Conservation (phyloP, 2,113 vertebrate species). For the Asarcornis scutulata region DNA sequence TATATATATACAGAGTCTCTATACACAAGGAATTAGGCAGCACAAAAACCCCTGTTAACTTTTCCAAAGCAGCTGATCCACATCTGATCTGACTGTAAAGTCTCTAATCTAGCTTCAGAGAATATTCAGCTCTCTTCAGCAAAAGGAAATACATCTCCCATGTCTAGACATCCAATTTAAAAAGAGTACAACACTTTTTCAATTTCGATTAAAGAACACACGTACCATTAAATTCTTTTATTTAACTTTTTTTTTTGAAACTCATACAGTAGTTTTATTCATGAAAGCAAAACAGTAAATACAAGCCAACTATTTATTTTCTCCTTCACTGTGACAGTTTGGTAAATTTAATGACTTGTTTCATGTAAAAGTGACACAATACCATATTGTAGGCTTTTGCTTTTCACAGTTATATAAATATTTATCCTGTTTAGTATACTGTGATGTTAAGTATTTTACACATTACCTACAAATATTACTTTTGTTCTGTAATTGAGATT, state of each 20-base stretch:
- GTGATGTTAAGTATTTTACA: conserved; percentile 4
- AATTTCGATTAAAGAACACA: conserved; percentile 48
- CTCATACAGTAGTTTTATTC: conserved; percentile 39
- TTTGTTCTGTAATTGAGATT: conserved; percentile 47
- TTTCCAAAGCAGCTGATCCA: neutral
- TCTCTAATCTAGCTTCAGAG: conserved; percentile 11
- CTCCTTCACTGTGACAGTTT: conserved; percentile 5
- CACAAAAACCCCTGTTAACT: neutral
- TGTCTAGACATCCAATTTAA: conserved; percentile 72
- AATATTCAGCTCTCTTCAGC: neutral
- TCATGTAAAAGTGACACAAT: conserved; percentile 32
- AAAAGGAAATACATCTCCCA: conserved; percentile 24
- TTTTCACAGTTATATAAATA: conserved; percentile 31
- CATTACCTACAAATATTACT: neutral
- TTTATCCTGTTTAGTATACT: conserved; percentile 11
- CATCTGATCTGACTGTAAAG: neutral
- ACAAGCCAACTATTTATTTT: conserved; percentile 53
- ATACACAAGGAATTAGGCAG: neutral
- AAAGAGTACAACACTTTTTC: neutral
- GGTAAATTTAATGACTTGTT: conserved; percentile 32
- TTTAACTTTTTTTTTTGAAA: conserved; percentile 44
- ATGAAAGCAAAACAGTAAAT: conserved; percentile 40
- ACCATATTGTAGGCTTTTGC: neutral
- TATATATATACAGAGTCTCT: neutral
- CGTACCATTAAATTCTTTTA: conserved; percentile 49